These are phyloP conservation scores for Drosophila guanche DNA, from an alignment of 1,140 invertebrate species.

Conservation along the genomic window DNA sequence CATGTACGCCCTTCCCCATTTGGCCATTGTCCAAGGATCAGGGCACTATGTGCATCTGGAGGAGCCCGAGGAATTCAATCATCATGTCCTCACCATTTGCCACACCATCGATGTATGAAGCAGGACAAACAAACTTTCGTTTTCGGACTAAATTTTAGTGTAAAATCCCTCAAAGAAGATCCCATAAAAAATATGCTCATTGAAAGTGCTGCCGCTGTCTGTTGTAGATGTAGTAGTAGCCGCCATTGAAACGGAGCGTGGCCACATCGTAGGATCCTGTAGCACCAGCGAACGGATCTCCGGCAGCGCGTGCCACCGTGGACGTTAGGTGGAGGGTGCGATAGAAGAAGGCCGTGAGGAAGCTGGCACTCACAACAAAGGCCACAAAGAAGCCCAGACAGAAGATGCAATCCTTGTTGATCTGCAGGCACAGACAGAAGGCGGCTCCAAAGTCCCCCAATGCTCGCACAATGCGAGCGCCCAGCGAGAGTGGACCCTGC, in stretches of 20 bases:
- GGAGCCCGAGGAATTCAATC: slow-evolving; percentile 9
- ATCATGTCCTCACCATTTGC: slow-evolving; percentile 1
- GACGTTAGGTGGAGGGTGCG: slow-evolving; percentile 61
- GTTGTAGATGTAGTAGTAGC: slow-evolving; percentile 65
- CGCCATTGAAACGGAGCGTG: slow-evolving; percentile 51
- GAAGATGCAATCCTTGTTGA: slow-evolving; percentile 80
- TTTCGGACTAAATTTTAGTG: no score
- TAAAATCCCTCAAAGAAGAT: no score
- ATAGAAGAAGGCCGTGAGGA: slow-evolving; percentile 79
- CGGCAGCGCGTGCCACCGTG: slow-evolving; percentile 3
- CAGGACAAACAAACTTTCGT: no score
- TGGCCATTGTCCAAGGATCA: background rate
- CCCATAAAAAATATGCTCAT: background rate
- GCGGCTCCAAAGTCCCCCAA: slow-evolving; percentile 66
- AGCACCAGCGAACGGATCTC: background rate
- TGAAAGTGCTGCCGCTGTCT: slow-evolving; percentile 28
- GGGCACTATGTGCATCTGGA: slow-evolving; percentile 12
- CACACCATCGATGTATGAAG: background rate
- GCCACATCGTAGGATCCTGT: slow-evolving; percentile 12
- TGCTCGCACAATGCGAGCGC: slow-evolving; percentile 23
- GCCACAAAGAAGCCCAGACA: slow-evolving; percentile 78
- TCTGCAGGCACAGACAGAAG: slow-evolving; percentile 67
- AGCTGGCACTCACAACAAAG: slow-evolving; percentile 76
- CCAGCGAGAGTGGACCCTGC: slow-evolving; percentile 11
- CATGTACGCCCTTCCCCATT: background rate